A percentile compares a stretch with the other conserved stretches of the same genome.
Evolutionary conservation across 2,113 vertebrate species (phyloP).

Genomic region (Erpornis zantholeuca): DNA sequence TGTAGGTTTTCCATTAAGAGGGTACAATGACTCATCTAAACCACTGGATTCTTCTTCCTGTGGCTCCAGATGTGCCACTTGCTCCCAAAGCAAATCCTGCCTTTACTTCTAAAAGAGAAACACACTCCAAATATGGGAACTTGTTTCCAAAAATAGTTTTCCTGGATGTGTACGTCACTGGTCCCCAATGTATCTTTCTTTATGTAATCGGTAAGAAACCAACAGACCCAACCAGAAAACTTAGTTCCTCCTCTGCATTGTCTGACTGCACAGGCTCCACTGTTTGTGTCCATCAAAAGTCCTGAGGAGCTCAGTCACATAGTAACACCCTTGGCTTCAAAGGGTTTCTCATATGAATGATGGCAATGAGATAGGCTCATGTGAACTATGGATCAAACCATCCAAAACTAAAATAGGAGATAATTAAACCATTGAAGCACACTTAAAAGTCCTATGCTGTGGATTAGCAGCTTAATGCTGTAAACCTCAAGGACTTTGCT

Average conservation of each 20-base stretch:
- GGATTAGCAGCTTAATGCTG: neutral
- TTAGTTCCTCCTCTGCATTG: neutral
- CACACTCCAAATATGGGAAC: neutral
- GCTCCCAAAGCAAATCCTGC: neutral
- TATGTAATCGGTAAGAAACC: neutral
- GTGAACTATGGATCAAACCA: neutral
- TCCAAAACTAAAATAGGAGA: neutral
- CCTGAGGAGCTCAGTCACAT: neutral
- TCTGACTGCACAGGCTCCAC: neutral
- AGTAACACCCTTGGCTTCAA: neutral
- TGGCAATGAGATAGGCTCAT: neutral
- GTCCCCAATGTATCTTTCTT: neutral
- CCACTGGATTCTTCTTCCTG: neutral
- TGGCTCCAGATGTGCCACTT: neutral
- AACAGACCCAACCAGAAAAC: neutral
- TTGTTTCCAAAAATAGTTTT: neutral
- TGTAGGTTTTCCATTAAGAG: slow-evolving; percentile 33
- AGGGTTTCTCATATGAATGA: neutral
- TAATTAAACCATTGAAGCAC: neutral
- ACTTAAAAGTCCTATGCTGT: neutral
- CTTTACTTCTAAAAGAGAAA: neutral
- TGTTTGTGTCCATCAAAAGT: neutral
- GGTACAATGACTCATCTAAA: slow-evolving; percentile 5
- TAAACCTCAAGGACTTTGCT: neutral
- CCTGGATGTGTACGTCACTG: neutral